These are phyloP conservation scores for Pantherophis vulpinus DNA, from an alignment of 2,797 vertebrate genomes.

Conservation along the genomic window DNA sequence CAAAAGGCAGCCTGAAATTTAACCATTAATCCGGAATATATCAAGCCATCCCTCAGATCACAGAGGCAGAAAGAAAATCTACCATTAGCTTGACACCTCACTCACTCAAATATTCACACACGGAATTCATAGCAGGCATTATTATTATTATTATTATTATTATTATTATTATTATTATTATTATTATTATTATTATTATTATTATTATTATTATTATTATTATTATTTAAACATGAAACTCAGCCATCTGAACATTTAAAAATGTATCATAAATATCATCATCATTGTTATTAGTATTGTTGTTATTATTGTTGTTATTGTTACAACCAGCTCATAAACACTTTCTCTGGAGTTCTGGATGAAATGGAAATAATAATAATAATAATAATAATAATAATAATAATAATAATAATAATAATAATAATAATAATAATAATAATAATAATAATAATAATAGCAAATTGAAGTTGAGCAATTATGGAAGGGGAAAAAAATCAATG, in stretches of 20 bases:
- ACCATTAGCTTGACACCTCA: not conserved
- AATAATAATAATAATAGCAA: not conserved
- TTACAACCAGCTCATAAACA: not conserved
- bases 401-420: not conserved
- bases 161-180: not conserved
- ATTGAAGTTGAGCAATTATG: too few species aligned
- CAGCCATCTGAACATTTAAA: too few species aligned
- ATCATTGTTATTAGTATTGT: too few species aligned
- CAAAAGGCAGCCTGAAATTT: conserved; percentile 48
- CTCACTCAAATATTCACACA: not conserved
- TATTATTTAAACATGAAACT: not conserved
- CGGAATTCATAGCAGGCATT: not conserved
- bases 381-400: not conserved
- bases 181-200: not conserved
- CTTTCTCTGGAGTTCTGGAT: not conserved
- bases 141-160: not conserved
- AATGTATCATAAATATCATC: too few species aligned
- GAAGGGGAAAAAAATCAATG: too few species aligned
- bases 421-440: not conserved
- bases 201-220: not conserved
- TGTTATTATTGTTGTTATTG: too few species aligned
- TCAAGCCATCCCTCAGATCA: conserved; percentile 46
- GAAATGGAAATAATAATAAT: not conserved
- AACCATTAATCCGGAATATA: conserved; percentile 63
- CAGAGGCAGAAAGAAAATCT: not conserved